Evolutionary conservation across 2,888 invertebrate genomes (phyloP), one percentile per base, ranked within the genome.

Genomic region (Archips crataeganus): DNA sequence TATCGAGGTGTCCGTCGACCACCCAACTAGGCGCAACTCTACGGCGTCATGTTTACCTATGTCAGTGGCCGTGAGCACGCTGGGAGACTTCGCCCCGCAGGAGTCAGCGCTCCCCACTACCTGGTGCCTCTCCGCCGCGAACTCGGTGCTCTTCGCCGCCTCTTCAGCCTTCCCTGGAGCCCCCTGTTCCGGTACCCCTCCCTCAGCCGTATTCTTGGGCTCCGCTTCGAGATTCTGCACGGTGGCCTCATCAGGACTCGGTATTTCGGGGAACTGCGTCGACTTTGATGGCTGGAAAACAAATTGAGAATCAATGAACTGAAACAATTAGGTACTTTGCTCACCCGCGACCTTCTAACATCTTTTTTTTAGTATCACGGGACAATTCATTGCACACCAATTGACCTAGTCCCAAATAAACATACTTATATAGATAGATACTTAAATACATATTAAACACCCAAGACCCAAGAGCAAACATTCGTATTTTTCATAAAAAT

Each of bases 41-140:
- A 23, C 23, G 23, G 23, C 23, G 23, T 23, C 23, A 23, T 23
- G 6, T n/a, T 51, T 54, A 57, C 57, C 57, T 0, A 32, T 32
- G n/a, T 57, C 57, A 32, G 57, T 10, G 2, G 57, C 23, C 3
- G 57, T 57, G 4, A 57, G 1, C 32, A 57, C 32, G 11, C 57
- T 57, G 10, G 32, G 11, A 9, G 57, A 57, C 32, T 57, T 11
- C 57, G 10, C 32, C 4, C 3, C 57, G 11, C 32, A 57, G 6
- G 57, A 57, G 10, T 57, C 57, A 3, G 11, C 10, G 11, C 32
- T 32, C 32, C 9, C 32, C 4, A 3, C 57, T 9, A 57, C 11
- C 57, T 57, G 23, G 2, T 57, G 57, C 57, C 57, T 13, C 32
- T 57, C 57, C 32, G 23, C 57, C 57, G 57, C 57, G 32, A 57